phyloP scores from a whole-genome alignment of 2,888 invertebrate species.

The Pyrrhosoma nymphula region DNA sequence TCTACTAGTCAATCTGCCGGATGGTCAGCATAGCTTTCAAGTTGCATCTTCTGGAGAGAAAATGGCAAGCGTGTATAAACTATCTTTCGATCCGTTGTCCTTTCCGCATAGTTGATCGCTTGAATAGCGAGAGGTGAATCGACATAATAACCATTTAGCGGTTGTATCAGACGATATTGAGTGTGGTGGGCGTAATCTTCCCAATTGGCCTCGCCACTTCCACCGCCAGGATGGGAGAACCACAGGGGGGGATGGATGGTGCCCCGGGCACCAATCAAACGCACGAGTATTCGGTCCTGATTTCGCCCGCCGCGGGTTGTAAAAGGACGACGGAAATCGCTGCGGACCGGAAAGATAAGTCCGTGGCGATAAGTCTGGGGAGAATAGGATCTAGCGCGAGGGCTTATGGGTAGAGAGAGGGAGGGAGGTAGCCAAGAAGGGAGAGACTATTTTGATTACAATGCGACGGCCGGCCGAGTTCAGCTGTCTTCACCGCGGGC shows the following conservation, averaged over 20 bases:
- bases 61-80: not conserved
- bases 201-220: not conserved
- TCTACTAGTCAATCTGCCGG: no score
- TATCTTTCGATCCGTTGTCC: not conserved
- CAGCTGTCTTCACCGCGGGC: not conserved
- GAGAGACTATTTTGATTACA: not conserved
- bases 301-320: not conserved
- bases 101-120: not conserved
- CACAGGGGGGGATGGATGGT: not conserved
- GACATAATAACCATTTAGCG: not conserved
- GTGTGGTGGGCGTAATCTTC: not conserved
- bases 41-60: no score
- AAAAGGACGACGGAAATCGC: not conserved
- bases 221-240: not conserved
- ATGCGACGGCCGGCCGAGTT: not conserved
- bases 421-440: not conserved
- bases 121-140: not conserved
- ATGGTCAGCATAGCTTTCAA: no score
- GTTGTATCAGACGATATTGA: not conserved
- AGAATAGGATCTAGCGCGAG: constrained; percentile 17
- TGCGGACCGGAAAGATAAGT: not conserved
- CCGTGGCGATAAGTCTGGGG: not conserved
- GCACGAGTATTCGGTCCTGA: not conserved
- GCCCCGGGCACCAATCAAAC: not conserved
- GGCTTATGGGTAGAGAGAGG: not conserved